Evolutionary conservation across 2,888 invertebrate genomes (phyloP).

Genomic region (Amphipoea lucens): DNA sequence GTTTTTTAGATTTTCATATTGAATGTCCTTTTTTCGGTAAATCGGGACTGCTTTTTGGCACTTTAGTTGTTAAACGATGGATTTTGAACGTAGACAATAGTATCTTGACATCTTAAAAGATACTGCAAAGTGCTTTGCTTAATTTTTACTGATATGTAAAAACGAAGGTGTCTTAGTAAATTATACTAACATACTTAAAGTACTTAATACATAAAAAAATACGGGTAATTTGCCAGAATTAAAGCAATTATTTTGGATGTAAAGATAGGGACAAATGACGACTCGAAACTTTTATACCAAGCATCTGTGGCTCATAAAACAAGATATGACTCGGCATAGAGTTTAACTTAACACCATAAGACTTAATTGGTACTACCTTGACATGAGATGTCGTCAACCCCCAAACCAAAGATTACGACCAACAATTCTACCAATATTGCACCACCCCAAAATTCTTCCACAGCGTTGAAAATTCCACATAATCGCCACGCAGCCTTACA

Average conservation of each 20-base stretch:
- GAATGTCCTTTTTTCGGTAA: not conserved
- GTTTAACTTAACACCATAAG: too few relatives aligned
- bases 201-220: not conserved
- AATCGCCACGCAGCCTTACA: slow-evolving; percentile 13
- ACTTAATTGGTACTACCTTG: not conserved
- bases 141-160: not conserved
- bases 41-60: not conserved
- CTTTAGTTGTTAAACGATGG: too few relatives aligned
- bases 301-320: not conserved
- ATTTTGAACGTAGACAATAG: not conserved
- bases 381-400: not conserved
- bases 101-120: not conserved
- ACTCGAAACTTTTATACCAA: not conserved
- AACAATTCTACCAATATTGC: not conserved
- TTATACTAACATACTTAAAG: not conserved
- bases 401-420: not conserved
- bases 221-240: not conserved
- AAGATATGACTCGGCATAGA: not conserved
- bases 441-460: slow-evolving; percentile 3
- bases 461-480: not conserved
- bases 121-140: not conserved
- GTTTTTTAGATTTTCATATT: slow-evolving; percentile 21
- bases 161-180: not conserved
- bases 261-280: not conserved
- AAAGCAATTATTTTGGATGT: not conserved